These are phyloP conservation scores for Eudyptes chrysolophus DNA, from an alignment of 2,113 vertebrate species.

Conservation along the genomic window DNA sequence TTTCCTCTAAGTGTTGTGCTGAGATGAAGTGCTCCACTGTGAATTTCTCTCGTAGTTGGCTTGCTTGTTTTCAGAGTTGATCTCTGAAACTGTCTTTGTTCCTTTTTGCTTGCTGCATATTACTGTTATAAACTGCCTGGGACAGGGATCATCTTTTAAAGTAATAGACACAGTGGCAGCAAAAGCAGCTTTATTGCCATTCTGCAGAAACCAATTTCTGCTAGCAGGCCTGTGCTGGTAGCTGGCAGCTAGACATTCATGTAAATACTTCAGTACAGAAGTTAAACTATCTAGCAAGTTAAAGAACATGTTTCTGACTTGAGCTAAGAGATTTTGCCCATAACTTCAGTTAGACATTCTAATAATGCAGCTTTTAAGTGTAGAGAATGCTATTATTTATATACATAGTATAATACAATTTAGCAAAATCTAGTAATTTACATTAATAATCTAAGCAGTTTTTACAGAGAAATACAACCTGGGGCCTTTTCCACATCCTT, in stretches of 20 bases:
- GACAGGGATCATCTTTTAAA: background rate
- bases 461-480: background rate
- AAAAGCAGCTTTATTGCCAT: fast-evolving
- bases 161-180: background rate
- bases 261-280: background rate
- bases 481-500: background rate
- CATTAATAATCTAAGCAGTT: background rate
- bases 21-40: background rate
- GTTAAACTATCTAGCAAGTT: background rate
- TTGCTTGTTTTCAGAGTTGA: background rate
- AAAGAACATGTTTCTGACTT: background rate
- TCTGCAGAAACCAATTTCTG: background rate
- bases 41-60: background rate
- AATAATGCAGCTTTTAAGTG: background rate
- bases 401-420: background rate
- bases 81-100: background rate
- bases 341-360: background rate
- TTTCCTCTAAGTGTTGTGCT: background rate
- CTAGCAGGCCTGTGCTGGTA: background rate
- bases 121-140: background rate
- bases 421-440: background rate
- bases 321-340: background rate
- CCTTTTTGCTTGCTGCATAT: background rate
- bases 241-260: background rate
- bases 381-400: background rate